These are phyloP conservation scores for Nothobranchius kuhntae DNA, from an alignment of 2,113 vertebrate species.

Conservation along the genomic window DNA sequence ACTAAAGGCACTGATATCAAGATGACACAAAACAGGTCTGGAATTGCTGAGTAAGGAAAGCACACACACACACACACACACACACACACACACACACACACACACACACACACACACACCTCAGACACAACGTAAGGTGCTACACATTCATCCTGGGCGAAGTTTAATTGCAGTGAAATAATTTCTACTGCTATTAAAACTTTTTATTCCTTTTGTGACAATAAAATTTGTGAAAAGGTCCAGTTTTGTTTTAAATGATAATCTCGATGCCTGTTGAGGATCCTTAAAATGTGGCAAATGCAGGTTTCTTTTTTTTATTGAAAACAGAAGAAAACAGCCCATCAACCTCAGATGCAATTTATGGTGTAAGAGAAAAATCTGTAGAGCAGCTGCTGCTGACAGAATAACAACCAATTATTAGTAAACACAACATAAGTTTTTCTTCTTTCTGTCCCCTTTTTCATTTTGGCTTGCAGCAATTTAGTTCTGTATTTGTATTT, in stretches of 20 bases:
- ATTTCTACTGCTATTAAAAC: not conserved
- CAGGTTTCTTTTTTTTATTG: not conserved
- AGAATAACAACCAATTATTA: too few species aligned
- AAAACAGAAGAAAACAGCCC: constrained; percentile 17
- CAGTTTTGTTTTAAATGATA: too few species aligned
- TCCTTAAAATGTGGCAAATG: not conserved
- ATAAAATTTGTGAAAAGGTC: too few species aligned
- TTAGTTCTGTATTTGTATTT: too few species aligned
- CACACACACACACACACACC: not conserved
- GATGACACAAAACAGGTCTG: constrained; percentile 45
- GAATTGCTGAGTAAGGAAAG: not conserved
- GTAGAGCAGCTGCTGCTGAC: not conserved
- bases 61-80: not conserved
- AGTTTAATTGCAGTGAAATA: not conserved
- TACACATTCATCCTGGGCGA: not conserved
- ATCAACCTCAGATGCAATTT: not conserved
- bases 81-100: not conserved
- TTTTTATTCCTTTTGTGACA: too few species aligned
- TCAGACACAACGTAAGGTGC: too few species aligned
- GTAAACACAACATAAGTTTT: too few species aligned
- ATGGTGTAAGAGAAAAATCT: too few species aligned
- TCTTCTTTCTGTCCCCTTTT: too few species aligned
- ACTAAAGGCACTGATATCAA: constrained; percentile 34
- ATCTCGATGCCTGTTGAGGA: too few species aligned
- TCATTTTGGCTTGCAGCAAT: too few species aligned